phyloP scores from a whole-genome alignment of 2,113 vertebrate species.

The Cynoglossus semilaevis region DNA sequence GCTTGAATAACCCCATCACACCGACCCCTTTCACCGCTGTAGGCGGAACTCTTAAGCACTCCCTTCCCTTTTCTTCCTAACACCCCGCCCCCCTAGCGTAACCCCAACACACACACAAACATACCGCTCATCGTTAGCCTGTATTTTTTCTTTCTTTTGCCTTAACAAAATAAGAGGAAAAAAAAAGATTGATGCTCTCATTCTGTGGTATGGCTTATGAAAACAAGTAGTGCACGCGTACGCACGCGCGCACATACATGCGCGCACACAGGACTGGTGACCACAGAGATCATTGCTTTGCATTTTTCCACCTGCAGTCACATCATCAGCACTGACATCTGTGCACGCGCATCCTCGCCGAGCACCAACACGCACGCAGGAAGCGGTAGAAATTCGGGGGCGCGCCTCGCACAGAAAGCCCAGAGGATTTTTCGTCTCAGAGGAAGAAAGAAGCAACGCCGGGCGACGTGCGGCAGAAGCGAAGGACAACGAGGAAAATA shows the following conservation, averaged over 20 bases:
- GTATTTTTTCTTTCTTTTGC: slow-evolving; percentile 10
- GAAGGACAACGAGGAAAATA: slow-evolving; percentile 35
- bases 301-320: slow-evolving; percentile 63
- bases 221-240: slow-evolving; percentile 18
- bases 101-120: slow-evolving; percentile 8
- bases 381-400: slow-evolving; percentile 40
- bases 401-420: slow-evolving; percentile 41
- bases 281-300: slow-evolving; percentile 26
- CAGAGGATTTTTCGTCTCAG: slow-evolving; percentile 35
- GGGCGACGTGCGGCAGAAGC: neutral
- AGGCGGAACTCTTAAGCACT: slow-evolving; percentile 29
- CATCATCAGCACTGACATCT: slow-evolving; percentile 27
- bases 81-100: slow-evolving; percentile 9
- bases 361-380: slow-evolving; percentile 20
- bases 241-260: neutral
- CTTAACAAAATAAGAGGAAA: slow-evolving; percentile 15
- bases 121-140: neutral
- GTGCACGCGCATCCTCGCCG: neutral
- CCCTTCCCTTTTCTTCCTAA: slow-evolving; percentile 22
- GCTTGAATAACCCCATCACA: slow-evolving; percentile 30
- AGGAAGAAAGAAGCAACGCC: slow-evolving; percentile 1
- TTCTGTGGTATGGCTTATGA: slow-evolving; percentile 50
- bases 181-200: slow-evolving; percentile 13
- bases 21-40: slow-evolving; percentile 36
- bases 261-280: slow-evolving; percentile 7